Conservation (phyloP, 2,113 vertebrate genomes). For the Passer montanus region DNA sequence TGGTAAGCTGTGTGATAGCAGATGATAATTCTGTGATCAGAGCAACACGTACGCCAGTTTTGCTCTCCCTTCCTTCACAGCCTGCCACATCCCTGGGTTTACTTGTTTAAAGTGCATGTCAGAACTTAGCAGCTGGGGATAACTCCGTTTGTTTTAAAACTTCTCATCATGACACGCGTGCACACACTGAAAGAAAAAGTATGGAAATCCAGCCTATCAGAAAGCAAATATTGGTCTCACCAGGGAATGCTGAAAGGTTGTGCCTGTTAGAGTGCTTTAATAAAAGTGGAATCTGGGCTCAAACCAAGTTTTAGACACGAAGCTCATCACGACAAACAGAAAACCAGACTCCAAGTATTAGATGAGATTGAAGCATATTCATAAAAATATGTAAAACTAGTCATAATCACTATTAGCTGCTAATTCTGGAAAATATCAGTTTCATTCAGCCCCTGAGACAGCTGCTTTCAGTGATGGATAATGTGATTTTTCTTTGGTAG, state of each 20-base stretch:
- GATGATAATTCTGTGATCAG: constrained; percentile 70
- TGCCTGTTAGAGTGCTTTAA: constrained; percentile 23
- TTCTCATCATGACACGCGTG: constrained; percentile 53
- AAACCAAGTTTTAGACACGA: neutral
- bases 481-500: neutral
- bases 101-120: constrained; percentile 79
- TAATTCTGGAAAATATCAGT: constrained; percentile 3
- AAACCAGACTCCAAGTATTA: neutral
- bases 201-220: constrained; percentile 76
- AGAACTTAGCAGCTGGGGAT: constrained; percentile 80
- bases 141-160: constrained; percentile 74
- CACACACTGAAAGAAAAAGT: constrained; percentile 48
- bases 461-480: neutral
- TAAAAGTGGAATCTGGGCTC: neutral
- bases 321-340: neutral
- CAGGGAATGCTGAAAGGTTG: constrained; percentile 61
- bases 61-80: constrained; percentile 13
- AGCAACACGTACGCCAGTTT: constrained; percentile 12
- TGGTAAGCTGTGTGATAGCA: constrained; percentile 67
- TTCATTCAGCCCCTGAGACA: neutral
- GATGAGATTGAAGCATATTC: neutral
- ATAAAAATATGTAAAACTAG: neutral
- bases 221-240: constrained; percentile 79
- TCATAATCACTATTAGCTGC: neutral
- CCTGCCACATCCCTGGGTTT: constrained; percentile 35